Conservation (phyloP, 2,888 invertebrate species). For the Willowsia nigromaculata region DNA sequence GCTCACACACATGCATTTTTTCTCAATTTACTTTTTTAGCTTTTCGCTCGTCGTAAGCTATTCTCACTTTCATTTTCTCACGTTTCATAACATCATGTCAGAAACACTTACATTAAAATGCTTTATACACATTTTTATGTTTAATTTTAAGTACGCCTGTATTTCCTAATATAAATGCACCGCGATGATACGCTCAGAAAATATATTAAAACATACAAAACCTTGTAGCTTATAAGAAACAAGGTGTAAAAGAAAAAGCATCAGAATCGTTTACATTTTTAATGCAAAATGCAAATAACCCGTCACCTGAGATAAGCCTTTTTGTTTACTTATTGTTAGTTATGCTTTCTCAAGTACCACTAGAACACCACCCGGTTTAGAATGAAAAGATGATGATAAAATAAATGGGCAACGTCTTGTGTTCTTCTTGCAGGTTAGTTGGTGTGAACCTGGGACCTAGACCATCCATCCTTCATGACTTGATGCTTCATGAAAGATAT, state of each 20-base stretch:
- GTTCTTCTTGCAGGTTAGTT: neutral
- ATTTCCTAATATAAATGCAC: neutral
- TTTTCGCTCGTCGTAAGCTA: neutral
- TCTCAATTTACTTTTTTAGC: neutral
- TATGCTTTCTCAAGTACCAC: conserved; percentile 42
- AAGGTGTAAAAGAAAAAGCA: neutral
- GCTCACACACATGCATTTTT: neutral
- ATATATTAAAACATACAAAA: neutral
- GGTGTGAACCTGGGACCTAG: conserved; percentile 37
- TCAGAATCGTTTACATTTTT: conserved; percentile 64
- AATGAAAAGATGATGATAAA: conserved; percentile 14
- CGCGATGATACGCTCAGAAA: neutral
- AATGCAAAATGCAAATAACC: conserved; percentile 71
- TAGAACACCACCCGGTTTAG: neutral
- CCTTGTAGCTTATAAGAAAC: neutral
- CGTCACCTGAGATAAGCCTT: conserved; percentile 54
- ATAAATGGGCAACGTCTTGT: conserved; percentile 44
- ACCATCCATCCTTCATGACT: neutral
- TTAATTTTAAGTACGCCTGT: neutral
- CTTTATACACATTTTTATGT: conserved; percentile 21
- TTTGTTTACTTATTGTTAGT: conserved; percentile 62
- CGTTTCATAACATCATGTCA: conserved; percentile 53
- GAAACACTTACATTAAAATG: conserved; percentile 34
- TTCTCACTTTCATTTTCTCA: conserved; percentile 59
- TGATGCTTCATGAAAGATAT: conserved; percentile 4